A percentile compares a stretch with the other conserved stretches of the same genome.
Conservation (phyloP, 1,140 invertebrate genomes). For the Drosophila kurseongensis region DNA sequence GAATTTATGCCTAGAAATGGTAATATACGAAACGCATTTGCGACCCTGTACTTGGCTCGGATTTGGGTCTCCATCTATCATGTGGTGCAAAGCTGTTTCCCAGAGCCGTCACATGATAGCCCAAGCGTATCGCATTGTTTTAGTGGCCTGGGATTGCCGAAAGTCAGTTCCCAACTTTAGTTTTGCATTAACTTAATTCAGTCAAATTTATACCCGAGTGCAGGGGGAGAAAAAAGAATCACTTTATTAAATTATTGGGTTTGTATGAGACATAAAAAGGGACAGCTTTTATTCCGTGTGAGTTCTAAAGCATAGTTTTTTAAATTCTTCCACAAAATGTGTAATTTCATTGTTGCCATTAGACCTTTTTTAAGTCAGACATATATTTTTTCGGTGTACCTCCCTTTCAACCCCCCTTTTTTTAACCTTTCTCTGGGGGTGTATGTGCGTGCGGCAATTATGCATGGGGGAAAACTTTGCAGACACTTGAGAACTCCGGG, state of each 20-base stretch:
- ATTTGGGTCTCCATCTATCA: constrained; percentile 30
- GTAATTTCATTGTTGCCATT: too few species aligned
- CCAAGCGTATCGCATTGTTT: constrained; percentile 31
- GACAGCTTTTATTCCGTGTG: neutral
- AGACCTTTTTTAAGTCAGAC: too few species aligned
- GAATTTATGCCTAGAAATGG: constrained; percentile 38
- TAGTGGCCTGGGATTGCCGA: constrained; percentile 19
- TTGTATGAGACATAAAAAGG: too few species aligned
- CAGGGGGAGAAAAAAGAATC: neutral
- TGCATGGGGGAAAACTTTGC: constrained; percentile 50
- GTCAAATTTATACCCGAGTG: neutral
- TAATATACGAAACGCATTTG: constrained; percentile 24
- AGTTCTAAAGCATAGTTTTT: too few species aligned
- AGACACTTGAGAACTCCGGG: constrained; percentile 59
- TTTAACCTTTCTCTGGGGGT: neutral
- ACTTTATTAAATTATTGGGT: neutral
- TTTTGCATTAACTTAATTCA: constrained; percentile 32
- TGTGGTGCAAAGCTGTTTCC: constrained; percentile 12
- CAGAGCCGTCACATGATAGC: constrained; percentile 25
- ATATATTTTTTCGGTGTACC: neutral
- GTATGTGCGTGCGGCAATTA: constrained; percentile 48
- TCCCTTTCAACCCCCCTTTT: neutral
- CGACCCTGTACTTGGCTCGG: constrained; percentile 38
- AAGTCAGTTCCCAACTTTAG: constrained; percentile 32
- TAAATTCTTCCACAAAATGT: too few species aligned